Evolutionary conservation across 2,113 vertebrate species (phyloP).

Genomic region (Xenopus tropicalis): DNA sequence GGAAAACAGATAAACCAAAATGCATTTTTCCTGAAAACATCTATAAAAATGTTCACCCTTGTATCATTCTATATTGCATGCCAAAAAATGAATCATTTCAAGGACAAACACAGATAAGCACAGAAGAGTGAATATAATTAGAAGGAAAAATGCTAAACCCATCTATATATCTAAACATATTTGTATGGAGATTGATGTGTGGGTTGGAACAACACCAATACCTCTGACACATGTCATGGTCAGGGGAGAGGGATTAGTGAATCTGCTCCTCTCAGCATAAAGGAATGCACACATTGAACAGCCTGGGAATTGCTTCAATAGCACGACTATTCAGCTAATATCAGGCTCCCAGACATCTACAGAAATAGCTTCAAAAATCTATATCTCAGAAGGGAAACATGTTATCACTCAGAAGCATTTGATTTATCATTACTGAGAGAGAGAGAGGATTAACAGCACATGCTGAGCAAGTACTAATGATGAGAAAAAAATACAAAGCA

Average conservation of each 20-base stretch:
- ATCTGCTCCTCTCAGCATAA: constrained; percentile 1
- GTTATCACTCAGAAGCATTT: constrained; percentile 15
- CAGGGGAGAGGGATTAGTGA: neutral
- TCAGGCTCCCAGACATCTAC: neutral
- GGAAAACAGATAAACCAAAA: no score
- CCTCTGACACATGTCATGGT: neutral
- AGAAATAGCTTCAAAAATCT: constrained; percentile 23
- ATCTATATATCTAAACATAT: no score
- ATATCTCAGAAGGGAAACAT: constrained; percentile 9
- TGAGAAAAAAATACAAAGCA: neutral
- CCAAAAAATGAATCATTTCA: no score
- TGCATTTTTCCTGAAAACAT: no score
- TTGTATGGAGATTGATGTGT: neutral
- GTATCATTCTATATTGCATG: no score
- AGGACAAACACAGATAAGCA: no score
- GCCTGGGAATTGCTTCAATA: constrained; percentile 13
- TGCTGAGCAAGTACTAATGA: constrained; percentile 10
- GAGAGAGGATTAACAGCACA: neutral
- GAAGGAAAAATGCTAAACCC: no score
- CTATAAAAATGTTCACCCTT: no score
- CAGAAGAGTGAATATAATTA: no score
- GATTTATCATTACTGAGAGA: constrained; percentile 21
- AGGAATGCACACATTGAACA: neutral
- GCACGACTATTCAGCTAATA: neutral
- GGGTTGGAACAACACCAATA: constrained; percentile 5